phyloP scores from a whole-genome alignment of 2,888 invertebrate species.

The Caenorhabditis wallacei region DNA sequence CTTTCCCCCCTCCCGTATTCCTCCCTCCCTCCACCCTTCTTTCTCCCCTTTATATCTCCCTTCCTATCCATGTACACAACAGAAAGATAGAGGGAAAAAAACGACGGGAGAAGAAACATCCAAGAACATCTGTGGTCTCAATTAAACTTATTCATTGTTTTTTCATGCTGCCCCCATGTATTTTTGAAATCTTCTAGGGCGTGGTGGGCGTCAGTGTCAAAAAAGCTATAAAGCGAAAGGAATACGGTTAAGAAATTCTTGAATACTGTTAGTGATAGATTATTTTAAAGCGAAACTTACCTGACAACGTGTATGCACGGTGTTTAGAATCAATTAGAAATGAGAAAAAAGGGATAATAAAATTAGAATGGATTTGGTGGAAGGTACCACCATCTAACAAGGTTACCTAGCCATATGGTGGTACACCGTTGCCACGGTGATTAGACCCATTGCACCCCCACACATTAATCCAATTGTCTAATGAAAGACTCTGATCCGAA shows the following conservation, averaged over 20 bases:
- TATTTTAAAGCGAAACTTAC: too few species aligned
- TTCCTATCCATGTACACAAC: constrained; percentile 46
- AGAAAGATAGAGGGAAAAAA: constrained; percentile 15
- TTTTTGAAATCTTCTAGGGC: constrained; percentile 42
- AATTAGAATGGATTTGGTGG: too few species aligned
- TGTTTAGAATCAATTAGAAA: too few species aligned
- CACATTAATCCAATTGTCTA: too few species aligned
- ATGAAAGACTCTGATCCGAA: too few species aligned
- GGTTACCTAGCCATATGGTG: neutral
- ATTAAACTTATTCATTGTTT: constrained; percentile 66
- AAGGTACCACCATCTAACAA: too few species aligned
- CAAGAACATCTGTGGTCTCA: constrained; percentile 67
- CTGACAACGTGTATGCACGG: too few species aligned
- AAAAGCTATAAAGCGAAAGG: constrained; percentile 37
- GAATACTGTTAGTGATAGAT: too few species aligned
- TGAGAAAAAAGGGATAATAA: too few species aligned
- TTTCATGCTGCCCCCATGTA: constrained; percentile 53
- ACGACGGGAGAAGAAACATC: constrained; percentile 61
- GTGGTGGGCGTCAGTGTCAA: constrained; percentile 30
- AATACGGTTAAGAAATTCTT: constrained; percentile 21
- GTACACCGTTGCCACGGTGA: too few species aligned
- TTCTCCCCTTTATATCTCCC: constrained; percentile 28
- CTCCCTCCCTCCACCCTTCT: neutral
- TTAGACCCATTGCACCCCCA: too few species aligned
- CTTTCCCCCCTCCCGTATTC: constrained; percentile 20